Conservation (phyloP, 2,113 vertebrate species). For the Agapornis roseicollis region DNA sequence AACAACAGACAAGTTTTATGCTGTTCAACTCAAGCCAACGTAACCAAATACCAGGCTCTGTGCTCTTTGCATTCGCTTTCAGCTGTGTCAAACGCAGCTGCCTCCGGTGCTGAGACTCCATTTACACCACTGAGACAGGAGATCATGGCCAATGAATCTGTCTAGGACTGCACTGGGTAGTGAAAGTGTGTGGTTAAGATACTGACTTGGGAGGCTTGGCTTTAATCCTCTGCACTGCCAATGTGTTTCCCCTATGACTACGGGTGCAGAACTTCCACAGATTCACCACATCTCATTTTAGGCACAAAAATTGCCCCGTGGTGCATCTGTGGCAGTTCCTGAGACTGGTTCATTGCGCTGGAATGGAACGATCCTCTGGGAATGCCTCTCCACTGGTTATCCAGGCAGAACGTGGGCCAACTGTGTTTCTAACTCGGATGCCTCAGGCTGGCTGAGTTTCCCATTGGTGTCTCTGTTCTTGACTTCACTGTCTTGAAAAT, state of each 20-base stretch:
- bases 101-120: background rate
- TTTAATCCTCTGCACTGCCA: background rate
- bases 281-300: background rate
- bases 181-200: background rate
- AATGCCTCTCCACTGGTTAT: background rate
- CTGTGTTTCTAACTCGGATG: background rate
- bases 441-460: background rate
- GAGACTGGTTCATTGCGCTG: background rate
- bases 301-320: background rate
- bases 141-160: background rate
- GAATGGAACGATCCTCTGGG: accelerated
- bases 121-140: background rate
- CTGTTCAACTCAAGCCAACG: background rate
- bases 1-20: background rate
- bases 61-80: background rate
- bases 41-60: background rate
- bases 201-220: background rate
- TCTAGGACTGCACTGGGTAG: background rate
- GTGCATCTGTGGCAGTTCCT: background rate
- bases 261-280: background rate
- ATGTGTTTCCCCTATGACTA: background rate
- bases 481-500: background rate
- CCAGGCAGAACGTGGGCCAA: background rate
- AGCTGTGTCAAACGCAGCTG: background rate
- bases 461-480: background rate